Percentiles rank a stretch among this genome's conserved stretches.
These are phyloP conservation scores for Mantis religiosa DNA, from an alignment of 2,888 invertebrate species.

Conservation along the genomic window DNA sequence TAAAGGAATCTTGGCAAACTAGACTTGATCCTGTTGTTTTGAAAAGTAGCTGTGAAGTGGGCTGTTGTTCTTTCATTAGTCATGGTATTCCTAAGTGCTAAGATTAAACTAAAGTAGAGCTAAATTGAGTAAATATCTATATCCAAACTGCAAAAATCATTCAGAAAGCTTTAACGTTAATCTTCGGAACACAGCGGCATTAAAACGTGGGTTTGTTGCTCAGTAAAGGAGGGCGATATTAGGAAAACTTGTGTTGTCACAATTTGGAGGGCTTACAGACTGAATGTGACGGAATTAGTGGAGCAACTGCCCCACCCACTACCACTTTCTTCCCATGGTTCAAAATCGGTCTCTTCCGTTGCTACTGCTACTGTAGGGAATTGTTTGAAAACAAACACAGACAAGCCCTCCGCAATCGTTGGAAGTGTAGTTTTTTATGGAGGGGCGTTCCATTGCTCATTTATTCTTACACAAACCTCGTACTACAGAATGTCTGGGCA, in stretches of 20 bases:
- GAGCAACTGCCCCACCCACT: neutral
- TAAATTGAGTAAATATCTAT: no score
- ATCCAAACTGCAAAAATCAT: no score
- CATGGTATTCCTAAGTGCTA: no score
- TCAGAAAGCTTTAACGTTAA: no score
- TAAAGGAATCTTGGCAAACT: no score
- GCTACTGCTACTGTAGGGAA: neutral
- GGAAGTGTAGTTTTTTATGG: neutral
- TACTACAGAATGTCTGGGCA: no score
- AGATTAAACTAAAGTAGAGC: no score
- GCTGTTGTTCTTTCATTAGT: no score
- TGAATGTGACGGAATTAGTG: neutral
- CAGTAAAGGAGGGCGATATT: neutral
- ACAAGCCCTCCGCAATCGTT: neutral
- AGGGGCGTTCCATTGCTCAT: neutral
- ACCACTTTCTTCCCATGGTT: neutral
- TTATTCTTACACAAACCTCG: neutral
- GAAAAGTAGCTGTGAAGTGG: no score
- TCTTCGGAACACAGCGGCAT: neutral
- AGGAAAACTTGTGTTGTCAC: neutral
- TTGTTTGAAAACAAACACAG: neutral
- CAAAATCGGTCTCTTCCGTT: neutral
- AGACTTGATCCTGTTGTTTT: no score
- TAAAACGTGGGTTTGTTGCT: neutral
- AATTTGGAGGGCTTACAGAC: neutral